A percentile compares a stretch with the other conserved stretches of the same genome.
These are phyloP conservation scores for Aphidoletes aphidimyza DNA, from an alignment of 2,888 invertebrate species.

Conservation along the genomic window DNA sequence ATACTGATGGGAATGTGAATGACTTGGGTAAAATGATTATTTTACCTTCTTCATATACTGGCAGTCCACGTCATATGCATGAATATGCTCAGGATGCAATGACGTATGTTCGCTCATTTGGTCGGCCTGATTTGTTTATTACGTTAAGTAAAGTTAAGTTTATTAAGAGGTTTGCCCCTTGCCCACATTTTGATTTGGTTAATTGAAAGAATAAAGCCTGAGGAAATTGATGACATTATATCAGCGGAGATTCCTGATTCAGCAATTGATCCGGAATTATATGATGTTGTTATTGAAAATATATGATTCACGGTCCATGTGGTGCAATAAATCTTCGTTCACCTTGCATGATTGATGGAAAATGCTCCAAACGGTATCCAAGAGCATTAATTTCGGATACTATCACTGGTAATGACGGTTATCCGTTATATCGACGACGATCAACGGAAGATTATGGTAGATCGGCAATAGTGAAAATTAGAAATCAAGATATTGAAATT, in stretches of 20 bases:
- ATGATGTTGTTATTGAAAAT: constrained; percentile 60
- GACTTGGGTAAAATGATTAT: constrained; percentile 57
- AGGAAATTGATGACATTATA: constrained; percentile 58
- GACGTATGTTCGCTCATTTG: constrained; percentile 57
- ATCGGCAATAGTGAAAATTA: constrained; percentile 58
- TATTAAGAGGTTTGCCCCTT: constrained; percentile 60
- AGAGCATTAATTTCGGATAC: constrained; percentile 59
- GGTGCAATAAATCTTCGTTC: constrained; percentile 60
- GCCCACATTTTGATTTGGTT: constrained; percentile 61
- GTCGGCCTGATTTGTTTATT: constrained; percentile 57
- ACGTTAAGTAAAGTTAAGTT: constrained; percentile 47
- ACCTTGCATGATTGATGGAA: constrained; percentile 63
- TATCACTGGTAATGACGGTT: constrained; percentile 61
- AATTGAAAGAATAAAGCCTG: constrained; percentile 55
- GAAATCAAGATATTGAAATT: constrained; percentile 57
- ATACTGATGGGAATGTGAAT: constrained; percentile 59
- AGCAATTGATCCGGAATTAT: constrained; percentile 59
- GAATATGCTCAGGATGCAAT: constrained; percentile 58
- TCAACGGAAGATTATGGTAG: constrained; percentile 59
- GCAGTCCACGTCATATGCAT: constrained; percentile 59
- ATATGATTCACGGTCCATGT: constrained; percentile 64
- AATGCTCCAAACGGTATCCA: constrained; percentile 61
- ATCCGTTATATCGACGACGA: constrained; percentile 61
- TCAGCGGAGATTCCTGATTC: constrained; percentile 60
- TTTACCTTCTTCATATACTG: constrained; percentile 57